A percentile compares a stretch with the other conserved stretches of the same genome.
These are phyloP conservation scores for Phenganax stokvisi DNA, from an alignment of 92 coral and sea anemone species.

Conservation along the genomic window DNA sequence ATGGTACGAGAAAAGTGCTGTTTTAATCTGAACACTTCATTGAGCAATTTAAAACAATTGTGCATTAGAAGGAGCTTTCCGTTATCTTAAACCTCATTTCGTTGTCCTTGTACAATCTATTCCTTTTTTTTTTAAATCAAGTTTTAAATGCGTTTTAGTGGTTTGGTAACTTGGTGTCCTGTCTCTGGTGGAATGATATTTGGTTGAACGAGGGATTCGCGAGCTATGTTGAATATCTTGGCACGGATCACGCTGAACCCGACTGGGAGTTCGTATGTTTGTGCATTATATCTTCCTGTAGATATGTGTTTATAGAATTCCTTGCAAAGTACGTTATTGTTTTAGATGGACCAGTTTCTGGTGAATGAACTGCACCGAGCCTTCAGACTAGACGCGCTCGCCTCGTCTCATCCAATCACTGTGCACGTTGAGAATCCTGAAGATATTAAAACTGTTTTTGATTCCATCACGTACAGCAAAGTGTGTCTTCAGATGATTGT, in stretches of 20 bases:
- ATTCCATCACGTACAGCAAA: slow-evolving; percentile 75
- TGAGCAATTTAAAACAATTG: not conserved
- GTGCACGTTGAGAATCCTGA: slow-evolving; percentile 58
- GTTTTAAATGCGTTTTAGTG: slow-evolving; percentile 49
- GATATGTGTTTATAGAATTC: not conserved
- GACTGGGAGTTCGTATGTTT: slow-evolving; percentile 87
- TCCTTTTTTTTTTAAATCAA: not conserved
- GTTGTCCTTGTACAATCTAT: not conserved
- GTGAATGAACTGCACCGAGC: slow-evolving; percentile 44
- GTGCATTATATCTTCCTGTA: not conserved
- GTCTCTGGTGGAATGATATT: slow-evolving; percentile 95
- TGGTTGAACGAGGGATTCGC: slow-evolving; percentile 98
- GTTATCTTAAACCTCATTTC: not conserved
- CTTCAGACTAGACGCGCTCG: slow-evolving; percentile 63
- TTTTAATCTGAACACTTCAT: not conserved
- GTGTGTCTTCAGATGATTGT: slow-evolving; percentile 31
- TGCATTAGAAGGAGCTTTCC: not conserved
- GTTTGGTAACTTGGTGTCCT: slow-evolving; percentile 97
- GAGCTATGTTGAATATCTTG: slow-evolving; percentile 84
- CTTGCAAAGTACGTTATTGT: not conserved
- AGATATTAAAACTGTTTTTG: slow-evolving; percentile 63
- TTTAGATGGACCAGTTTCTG: slow-evolving; percentile 57
- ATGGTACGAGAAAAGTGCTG: slow-evolving; percentile 53
- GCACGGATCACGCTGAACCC: slow-evolving; percentile 70
- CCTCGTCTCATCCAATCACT: slow-evolving; percentile 69